Conservation (phyloP, 2,888 invertebrate species). For the Drosophila robusta region DNA sequence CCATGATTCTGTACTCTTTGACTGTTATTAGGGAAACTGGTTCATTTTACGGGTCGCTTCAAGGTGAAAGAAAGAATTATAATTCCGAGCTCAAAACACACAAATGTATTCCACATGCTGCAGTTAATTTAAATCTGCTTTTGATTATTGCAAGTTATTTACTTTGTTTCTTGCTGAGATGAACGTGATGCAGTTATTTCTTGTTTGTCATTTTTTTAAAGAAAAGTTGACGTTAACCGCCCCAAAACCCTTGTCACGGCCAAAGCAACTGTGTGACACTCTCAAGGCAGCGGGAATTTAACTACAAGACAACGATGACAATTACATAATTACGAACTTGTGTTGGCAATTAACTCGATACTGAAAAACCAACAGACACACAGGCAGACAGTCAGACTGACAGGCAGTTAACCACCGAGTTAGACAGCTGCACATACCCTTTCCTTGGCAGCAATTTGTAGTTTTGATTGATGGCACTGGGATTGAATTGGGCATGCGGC, state of each 20-base stretch:
- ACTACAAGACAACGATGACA: conserved; percentile 49
- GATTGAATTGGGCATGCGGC: conserved; percentile 39
- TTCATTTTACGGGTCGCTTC: too few relatives aligned
- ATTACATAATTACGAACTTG: conserved; percentile 76
- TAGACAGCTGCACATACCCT: conserved; percentile 20
- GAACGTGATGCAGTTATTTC: conserved; percentile 28
- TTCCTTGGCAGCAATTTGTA: conserved; percentile 48
- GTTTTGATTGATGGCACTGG: conserved; percentile 69
- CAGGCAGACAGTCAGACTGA: conserved; percentile 5
- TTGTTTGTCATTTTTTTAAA: conserved; percentile 30
- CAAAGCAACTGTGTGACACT: conserved; percentile 38
- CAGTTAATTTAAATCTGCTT: background rate
- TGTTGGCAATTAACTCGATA: conserved; percentile 70
- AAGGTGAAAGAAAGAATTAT: too few relatives aligned
- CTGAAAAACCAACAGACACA: conserved; percentile 25
- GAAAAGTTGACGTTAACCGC: conserved; percentile 20
- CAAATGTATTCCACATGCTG: background rate
- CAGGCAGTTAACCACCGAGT: conserved; percentile 14
- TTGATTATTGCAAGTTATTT: background rate
- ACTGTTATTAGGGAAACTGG: too few relatives aligned
- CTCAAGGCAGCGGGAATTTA: conserved; percentile 37
- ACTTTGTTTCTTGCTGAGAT: background rate
- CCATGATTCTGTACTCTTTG: too few relatives aligned
- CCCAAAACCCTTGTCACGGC: conserved; percentile 55
- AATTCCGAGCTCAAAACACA: background rate